These are phyloP conservation scores for Napeogenes sylphis DNA, from an alignment of 2,888 invertebrate species.

Conservation along the genomic window DNA sequence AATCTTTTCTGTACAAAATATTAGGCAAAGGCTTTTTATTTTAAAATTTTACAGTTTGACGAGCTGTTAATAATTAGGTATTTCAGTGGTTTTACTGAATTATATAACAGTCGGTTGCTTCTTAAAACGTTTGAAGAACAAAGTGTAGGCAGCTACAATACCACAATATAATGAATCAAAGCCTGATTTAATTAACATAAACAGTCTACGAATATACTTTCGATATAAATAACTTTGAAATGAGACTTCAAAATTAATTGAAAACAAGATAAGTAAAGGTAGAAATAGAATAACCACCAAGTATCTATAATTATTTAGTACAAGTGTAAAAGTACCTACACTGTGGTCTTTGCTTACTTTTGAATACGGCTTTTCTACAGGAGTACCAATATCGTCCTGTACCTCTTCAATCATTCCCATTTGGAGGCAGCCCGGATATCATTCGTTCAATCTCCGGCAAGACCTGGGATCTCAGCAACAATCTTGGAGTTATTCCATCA, in stretches of 20 bases:
- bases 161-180: too few relatives aligned
- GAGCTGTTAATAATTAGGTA: slow-evolving; percentile 22
- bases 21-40: not conserved
- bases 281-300: not conserved
- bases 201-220: too few relatives aligned
- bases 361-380: slow-evolving; percentile 37
- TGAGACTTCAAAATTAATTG: too few relatives aligned
- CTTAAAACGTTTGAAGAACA: not conserved
- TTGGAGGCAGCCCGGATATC: slow-evolving; percentile 64
- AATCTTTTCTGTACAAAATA: not conserved
- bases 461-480: slow-evolving; percentile 69
- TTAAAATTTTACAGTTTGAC: slow-evolving; percentile 9
- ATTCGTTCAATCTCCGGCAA: slow-evolving; percentile 60
- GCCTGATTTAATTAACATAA: too few relatives aligned
- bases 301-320: too few relatives aligned
- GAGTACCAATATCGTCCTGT: slow-evolving; percentile 63
- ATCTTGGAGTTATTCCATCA: slow-evolving; percentile 51
- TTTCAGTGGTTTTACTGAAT: slow-evolving; percentile 1
- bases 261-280: not conserved
- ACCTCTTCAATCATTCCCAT: slow-evolving; percentile 61
- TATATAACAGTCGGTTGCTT: not conserved
- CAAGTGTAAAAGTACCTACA: not conserved
- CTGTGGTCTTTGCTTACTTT: too few relatives aligned
- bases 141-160: not conserved
- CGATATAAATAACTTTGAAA: too few relatives aligned